Conservation (phyloP, 2,888 invertebrate genomes). For the Drosophila differens region DNA sequence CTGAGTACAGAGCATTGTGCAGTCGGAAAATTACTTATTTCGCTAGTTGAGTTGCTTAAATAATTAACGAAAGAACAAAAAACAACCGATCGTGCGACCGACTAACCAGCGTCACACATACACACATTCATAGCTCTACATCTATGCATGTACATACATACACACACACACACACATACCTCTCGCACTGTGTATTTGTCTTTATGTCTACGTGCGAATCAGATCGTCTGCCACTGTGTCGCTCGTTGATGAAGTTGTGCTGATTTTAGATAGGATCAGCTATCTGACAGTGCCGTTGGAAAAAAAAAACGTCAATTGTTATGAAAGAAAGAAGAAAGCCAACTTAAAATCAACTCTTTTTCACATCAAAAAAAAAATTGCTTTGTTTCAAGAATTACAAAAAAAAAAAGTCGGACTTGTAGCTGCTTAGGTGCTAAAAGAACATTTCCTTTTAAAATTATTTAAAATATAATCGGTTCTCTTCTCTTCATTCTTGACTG, state of each 20-base stretch:
- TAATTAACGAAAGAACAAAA: neutral
- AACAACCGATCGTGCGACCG: neutral
- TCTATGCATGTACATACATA: neutral
- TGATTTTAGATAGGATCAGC: neutral
- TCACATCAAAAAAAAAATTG: neutral
- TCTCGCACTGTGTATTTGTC: neutral
- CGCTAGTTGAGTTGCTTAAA: neutral
- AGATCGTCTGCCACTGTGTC: conserved; percentile 3
- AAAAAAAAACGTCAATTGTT: neutral
- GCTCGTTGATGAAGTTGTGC: conserved; percentile 5
- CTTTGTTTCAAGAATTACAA: neutral
- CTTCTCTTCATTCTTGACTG: neutral
- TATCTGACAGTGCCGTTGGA: neutral
- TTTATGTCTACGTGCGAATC: conserved; percentile 9
- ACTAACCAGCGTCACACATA: conserved; percentile 3
- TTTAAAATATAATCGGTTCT: fast-evolving
- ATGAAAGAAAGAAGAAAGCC: neutral
- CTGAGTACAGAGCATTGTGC: neutral
- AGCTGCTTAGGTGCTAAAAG: neutral
- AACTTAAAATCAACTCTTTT: neutral
- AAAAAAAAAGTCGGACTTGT: neutral
- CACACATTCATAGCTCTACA: neutral
- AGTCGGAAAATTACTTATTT: neutral
- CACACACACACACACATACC: neutral
- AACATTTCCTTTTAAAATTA: neutral